These are phyloP conservation scores for Tryphoninae sp. DNA, from an alignment of 2,888 invertebrate species.

Conservation along the genomic window DNA sequence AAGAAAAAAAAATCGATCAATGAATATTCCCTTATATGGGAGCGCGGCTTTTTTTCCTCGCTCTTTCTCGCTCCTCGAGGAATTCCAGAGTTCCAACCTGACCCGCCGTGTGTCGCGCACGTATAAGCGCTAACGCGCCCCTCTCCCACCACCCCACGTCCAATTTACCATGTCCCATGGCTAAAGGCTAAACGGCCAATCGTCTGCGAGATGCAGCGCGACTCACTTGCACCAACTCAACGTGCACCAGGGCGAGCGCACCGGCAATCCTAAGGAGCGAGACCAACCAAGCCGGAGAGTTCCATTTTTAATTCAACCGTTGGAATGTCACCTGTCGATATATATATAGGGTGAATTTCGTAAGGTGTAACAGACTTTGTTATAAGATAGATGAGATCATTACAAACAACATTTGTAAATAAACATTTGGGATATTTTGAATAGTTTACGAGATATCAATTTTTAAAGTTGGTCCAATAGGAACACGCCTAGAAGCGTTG, in stretches of 20 bases:
- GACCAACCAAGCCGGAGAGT: constrained; percentile 36
- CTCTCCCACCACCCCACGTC: background rate
- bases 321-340: constrained; percentile 61
- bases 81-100: constrained; percentile 44
- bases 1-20: constrained; percentile 49
- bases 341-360: background rate
- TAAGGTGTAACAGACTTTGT: too few species aligned
- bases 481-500: too few species aligned
- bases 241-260: constrained; percentile 36
- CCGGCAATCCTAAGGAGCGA: constrained; percentile 31
- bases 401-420: too few species aligned
- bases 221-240: constrained; percentile 18
- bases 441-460: too few species aligned
- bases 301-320: constrained; percentile 58
- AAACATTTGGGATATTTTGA: too few species aligned
- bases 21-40: constrained; percentile 44
- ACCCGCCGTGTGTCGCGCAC: constrained; percentile 30
- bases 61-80: constrained; percentile 40
- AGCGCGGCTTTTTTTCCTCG: constrained; percentile 26
- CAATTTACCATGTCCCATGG: constrained; percentile 5
- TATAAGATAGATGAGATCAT: too few species aligned
- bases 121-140: constrained; percentile 6
- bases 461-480: too few species aligned
- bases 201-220: constrained; percentile 41
- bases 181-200: constrained; percentile 60